These are phyloP conservation scores for Stigmatopora nigra DNA, from an alignment of 2,113 vertebrate genomes.

Conservation along the genomic window DNA sequence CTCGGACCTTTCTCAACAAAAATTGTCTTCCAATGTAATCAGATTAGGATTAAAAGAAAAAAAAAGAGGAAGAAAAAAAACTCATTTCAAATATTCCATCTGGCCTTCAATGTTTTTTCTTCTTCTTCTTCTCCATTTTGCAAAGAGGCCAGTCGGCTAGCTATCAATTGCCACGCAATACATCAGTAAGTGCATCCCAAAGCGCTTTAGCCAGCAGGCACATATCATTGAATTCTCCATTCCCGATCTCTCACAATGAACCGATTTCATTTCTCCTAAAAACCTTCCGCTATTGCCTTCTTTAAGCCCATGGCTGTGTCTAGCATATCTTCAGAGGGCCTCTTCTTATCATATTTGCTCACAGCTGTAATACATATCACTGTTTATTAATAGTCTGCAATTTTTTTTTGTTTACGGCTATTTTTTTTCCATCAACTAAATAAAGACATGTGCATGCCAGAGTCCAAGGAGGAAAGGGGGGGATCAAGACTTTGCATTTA, in stretches of 20 bases:
- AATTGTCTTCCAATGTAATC: too few relatives aligned
- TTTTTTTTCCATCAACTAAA: conserved; percentile 59
- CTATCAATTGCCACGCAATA: conserved; percentile 33
- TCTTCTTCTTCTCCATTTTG: not conserved
- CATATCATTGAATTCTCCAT: conserved; percentile 54
- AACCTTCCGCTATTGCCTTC: conserved; percentile 58
- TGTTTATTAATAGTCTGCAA: conserved; percentile 66
- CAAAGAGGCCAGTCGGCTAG: conserved; percentile 22
- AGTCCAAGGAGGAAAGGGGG: conserved; percentile 41
- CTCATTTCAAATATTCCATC: not conserved
- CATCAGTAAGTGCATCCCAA: conserved; percentile 35
- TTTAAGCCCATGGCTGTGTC: conserved; percentile 63
- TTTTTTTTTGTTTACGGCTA: conserved; percentile 60
- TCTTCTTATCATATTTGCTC: conserved; percentile 61
- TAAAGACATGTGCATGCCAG: conserved; percentile 57
- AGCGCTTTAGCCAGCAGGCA: conserved; percentile 40
- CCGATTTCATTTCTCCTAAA: conserved; percentile 58
- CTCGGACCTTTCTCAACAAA: too few relatives aligned
- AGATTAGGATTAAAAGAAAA: too few relatives aligned
- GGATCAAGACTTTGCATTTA: conserved; percentile 69
- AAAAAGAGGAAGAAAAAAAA: too few relatives aligned
- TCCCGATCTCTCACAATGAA: conserved; percentile 56
- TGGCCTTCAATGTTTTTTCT: not conserved
- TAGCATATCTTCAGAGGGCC: conserved; percentile 53
- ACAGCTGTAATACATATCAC: conserved; percentile 63